Base-by-base conservation (phyloP, 2,888 invertebrate species). In the Phengaris arion region DNA sequence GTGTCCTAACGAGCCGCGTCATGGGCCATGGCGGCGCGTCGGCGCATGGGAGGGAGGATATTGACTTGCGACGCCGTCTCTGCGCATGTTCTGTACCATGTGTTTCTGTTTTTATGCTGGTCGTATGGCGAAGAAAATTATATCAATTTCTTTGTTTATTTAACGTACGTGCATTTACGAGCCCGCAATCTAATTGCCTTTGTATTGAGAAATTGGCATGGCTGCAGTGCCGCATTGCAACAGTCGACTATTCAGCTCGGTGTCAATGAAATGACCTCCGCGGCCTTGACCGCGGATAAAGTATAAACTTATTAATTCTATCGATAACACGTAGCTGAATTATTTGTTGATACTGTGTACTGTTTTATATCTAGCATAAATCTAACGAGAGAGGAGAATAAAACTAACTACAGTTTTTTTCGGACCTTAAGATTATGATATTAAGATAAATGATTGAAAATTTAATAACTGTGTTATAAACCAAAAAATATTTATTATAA, bases 1-100 rank as follows among this genome's bases (percentile, higher is more conserved):
- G 78, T 70, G 81, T 84, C 79, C 81, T 85, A 86, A 84, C 84
- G 82, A 86, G 82, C 81, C 85, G 85, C 86, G 88, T 90, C 92
- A 93, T 92, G 92, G 93, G 88, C 89, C 91, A 93, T 92, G 92
- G 93, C 93, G 91, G 90, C 87, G 89, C 89, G 87, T 83, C 83
- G 91, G 86, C 82, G 92, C 83, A 85, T 87, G 85, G 84, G 82
- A 81, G 86, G 84, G 93, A 90, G 92, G 92, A 91, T 94, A 94
- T 92, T 93, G 93, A 93, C 93, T 93, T 87, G 92, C 89, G 87
- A 79, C 86, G 88, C 83, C 89, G 85, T 83, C 86, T 89, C 81
- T 90, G 93, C 92, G 93, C 93, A 92, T 92, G 91, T 87, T 86
- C 89, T 85, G 85, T 79, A 88, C 88, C 91, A 90, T 90, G 90